Evolutionary conservation across 1,140 invertebrate species (phyloP).

Genomic region (Heliothis virescens): DNA sequence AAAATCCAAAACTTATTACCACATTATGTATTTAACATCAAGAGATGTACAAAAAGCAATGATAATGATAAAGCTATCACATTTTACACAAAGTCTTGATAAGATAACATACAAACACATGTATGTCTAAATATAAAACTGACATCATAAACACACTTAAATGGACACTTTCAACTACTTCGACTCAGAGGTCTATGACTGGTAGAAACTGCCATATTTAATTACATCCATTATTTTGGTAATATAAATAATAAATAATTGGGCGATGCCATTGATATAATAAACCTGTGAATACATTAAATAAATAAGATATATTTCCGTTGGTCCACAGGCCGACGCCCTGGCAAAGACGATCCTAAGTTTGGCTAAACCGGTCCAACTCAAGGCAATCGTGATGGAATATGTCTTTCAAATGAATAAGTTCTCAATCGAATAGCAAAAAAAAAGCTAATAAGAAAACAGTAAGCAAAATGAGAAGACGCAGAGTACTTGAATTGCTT

Average conservation of each 20-base stretch:
- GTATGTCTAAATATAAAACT: constrained; percentile 11
- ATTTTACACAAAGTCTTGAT: constrained; percentile 2
- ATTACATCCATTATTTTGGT: neutral
- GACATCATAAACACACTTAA: constrained; percentile 9
- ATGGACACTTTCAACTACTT: neutral
- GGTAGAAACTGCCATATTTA: neutral
- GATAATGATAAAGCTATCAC: constrained; percentile 9
- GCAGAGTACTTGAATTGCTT: constrained; percentile 7
- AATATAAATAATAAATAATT: too few relatives aligned
- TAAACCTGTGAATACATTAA: neutral
- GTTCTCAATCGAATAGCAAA: constrained; percentile 6
- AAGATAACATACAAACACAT: constrained; percentile 17
- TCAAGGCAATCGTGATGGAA: constrained; percentile 7
- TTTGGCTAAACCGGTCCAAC: constrained; percentile 10
- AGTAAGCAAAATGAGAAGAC: constrained; percentile 10
- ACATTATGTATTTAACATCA: neutral
- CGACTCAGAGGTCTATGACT: neutral
- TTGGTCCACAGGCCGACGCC: constrained; percentile 1
- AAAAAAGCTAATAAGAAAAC: neutral
- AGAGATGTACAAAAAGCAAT: constrained; percentile 16
- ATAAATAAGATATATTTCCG: neutral
- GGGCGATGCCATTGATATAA: too few relatives aligned
- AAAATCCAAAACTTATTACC: neutral
- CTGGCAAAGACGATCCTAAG: constrained; percentile 7
- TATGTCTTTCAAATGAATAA: neutral